A percentile compares a stretch with the other conserved stretches of the same genome.
Conservation (phyloP, 2,888 invertebrate species). For the Glomeris marginata region DNA sequence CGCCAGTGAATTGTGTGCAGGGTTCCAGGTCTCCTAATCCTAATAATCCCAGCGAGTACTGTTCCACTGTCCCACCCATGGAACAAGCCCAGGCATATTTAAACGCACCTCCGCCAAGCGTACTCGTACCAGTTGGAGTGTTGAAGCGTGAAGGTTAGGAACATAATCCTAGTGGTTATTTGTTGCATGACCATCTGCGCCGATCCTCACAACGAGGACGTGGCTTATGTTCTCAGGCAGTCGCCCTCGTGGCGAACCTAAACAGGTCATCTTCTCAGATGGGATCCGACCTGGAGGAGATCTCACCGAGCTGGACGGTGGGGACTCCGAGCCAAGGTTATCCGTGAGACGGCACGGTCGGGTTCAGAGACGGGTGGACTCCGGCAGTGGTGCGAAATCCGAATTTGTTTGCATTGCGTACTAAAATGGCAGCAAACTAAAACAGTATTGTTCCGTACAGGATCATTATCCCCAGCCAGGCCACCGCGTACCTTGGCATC, state of each 20-base stretch:
- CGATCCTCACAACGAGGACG: background rate
- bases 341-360: constrained; percentile 18
- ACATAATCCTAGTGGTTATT: background rate
- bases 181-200: background rate
- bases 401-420: background rate
- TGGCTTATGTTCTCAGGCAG: constrained; percentile 6
- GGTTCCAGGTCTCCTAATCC: constrained; percentile 50
- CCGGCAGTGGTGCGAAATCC: constrained; percentile 11
- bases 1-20: too few relatives aligned
- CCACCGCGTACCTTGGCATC: too few relatives aligned
- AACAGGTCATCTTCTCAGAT: constrained; percentile 75
- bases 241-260: constrained; percentile 36
- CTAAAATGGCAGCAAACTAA: background rate
- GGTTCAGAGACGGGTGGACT: constrained; percentile 17
- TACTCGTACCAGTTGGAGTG: constrained; percentile 74
- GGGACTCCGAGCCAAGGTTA: constrained; percentile 21
- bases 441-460: background rate
- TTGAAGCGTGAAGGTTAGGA: constrained; percentile 50
- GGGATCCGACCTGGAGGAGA: constrained; percentile 78
- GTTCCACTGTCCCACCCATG: constrained; percentile 62
- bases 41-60: constrained; percentile 75
- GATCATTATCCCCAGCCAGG: too few relatives aligned
- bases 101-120: constrained; percentile 44
- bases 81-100: constrained; percentile 47
- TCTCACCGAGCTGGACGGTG: constrained; percentile 55